Base-by-base conservation (phyloP, 2,797 vertebrate species). In the Onychomys arenicola region DNA sequence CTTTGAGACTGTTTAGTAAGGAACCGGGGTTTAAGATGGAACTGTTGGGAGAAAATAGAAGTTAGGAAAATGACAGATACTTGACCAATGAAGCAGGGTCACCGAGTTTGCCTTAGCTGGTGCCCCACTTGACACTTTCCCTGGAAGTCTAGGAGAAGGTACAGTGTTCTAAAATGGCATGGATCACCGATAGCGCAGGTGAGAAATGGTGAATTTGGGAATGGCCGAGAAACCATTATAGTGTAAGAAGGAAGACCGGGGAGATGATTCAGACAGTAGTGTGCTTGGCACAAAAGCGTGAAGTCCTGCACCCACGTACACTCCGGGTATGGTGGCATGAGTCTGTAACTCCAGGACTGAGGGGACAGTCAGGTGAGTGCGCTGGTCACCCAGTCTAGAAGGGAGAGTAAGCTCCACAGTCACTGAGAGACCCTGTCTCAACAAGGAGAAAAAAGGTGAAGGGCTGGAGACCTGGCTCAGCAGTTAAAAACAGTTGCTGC, bases 31-130 rank as follows among this genome's bases (percentile, higher is more conserved):
- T 96, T 85, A 87, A 85, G 89, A 46, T 76, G 49, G 83, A 59
- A 82, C 96, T 90, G 69, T 97, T 95, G 95, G 87, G 52, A 85
- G 9, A 88, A 97, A 80, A 59, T 40, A 63, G 25, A 63, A 69
- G 57, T 17, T 80, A 92, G 85, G 87, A 78, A 93, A 85, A 43
- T 65, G 12, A 40, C 37, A 23, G 59, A 40, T 89, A 52, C 73
- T 94, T 87, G 73, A 93, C 73, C 43, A 43, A 78, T 77, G 27
- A 78, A 88, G 71, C 43, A 23, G 23, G 32, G 71, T 73, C 65
- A 71, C 81, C 55, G 55, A 93, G 57, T 59, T 90, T 81, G 65
- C 78, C 90, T 86, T 67, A n/a, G 37, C 49, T 65, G 46, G 32
- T 61, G 29, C 9, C 3, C 77, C 27, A 14, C 52, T 77, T 69